Conservation (phyloP, 2,888 invertebrate species). For the Nysson spinosus region DNA sequence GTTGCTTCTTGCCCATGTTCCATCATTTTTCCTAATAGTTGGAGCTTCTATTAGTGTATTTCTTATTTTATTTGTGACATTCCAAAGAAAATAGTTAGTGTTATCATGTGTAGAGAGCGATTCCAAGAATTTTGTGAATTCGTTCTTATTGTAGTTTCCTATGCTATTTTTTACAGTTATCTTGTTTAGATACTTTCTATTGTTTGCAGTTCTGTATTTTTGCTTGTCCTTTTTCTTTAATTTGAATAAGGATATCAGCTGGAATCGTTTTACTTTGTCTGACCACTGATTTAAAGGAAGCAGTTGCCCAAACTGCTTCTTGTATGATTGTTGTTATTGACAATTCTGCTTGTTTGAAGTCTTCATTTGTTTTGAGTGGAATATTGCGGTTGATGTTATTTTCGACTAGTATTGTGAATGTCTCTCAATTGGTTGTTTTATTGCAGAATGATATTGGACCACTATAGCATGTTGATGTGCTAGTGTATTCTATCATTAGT, state of each 20-base stretch:
- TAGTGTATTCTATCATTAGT: neutral
- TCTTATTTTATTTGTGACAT: too few relatives aligned
- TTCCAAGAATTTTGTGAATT: neutral
- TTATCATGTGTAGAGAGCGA: neutral
- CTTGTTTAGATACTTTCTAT: neutral
- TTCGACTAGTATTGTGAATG: neutral
- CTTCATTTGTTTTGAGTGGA: constrained; percentile 1
- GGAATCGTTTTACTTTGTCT: neutral
- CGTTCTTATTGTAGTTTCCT: neutral
- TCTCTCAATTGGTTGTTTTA: neutral
- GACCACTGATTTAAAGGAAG: neutral
- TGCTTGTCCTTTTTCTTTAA: neutral
- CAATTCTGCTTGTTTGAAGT: neutral
- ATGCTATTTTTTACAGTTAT: neutral
- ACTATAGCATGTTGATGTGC: neutral
- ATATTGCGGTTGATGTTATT: constrained; percentile 1
- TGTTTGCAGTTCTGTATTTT: neutral
- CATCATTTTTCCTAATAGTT: too few relatives aligned
- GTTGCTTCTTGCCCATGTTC: too few relatives aligned
- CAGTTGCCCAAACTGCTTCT: constrained; percentile 1
- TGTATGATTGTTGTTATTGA: neutral
- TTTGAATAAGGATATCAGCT: neutral
- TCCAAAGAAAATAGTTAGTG: neutral
- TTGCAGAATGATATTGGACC: neutral
- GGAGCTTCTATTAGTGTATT: too few relatives aligned